Conservation (phyloP, 2,113 vertebrate genomes). For the Corythaeola cristata region DNA sequence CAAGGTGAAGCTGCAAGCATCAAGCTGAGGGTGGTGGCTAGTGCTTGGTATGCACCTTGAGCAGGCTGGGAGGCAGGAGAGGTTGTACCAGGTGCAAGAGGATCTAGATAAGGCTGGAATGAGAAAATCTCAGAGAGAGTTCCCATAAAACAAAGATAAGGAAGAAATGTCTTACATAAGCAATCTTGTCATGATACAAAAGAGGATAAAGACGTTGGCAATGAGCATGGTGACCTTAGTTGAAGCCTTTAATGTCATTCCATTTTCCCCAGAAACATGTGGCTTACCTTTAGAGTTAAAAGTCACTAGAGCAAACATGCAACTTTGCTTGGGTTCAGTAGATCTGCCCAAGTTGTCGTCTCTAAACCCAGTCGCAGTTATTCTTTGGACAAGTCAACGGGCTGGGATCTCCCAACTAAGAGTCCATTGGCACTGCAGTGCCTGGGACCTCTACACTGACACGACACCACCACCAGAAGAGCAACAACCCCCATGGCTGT, state of each 20-base stretch:
- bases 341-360: neutral
- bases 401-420: neutral
- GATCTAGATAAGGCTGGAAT: neutral
- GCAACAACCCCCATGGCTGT: neutral
- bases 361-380: neutral
- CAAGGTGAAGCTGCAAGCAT: neutral
- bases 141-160: neutral
- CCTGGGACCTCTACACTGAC: neutral
- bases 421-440: neutral
- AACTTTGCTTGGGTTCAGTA: neutral
- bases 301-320: fast-evolving
- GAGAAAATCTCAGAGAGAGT: neutral
- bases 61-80: neutral
- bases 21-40: neutral
- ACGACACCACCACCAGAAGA: fast-evolving
- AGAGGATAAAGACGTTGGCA: neutral
- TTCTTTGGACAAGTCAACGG: neutral
- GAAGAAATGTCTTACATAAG: neutral
- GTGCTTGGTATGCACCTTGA: neutral
- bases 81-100: neutral
- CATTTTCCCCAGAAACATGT: neutral
- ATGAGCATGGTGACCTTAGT: neutral
- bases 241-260: neutral
- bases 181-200: neutral
- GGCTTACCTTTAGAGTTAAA: neutral